Evolutionary conservation across 2,888 invertebrate genomes (phyloP), one percentile per base, ranked within the genome.

Genomic region (Ormyrus thymus): DNA sequence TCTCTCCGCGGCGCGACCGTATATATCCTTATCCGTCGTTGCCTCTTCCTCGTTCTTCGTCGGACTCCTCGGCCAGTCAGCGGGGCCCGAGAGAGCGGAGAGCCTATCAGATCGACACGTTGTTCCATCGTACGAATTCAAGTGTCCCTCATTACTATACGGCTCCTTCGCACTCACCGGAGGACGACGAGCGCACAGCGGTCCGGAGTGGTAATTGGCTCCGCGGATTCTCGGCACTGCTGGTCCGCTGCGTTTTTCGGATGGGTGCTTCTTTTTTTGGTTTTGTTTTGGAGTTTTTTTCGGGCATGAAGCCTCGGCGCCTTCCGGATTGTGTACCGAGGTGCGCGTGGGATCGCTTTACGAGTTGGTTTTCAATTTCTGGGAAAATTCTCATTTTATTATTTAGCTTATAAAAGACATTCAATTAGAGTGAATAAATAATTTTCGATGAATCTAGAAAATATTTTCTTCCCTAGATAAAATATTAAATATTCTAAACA

Each of bases 111-210:
- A 82, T 82, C 80, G 82, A 79, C 80, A 82, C 78, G 70, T 78
- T 82, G 74, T 81, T 79, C 78, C 66, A 80, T 48, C 68, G 73
- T 78, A 76, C 79, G 82, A 81, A 82, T 82, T 82, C 80, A 81
- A 76, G 73, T 81, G 78, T 80, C 74, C 74, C 76, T 79, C 76
- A 76, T 76, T 76, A 79, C 76, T 74, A 78, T 73, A 78, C 74
- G 68, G 64, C 73, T 48, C 13, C 72, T 70, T 72, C 79, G 61
- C 69, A 71, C 79, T 69, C 72, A 10, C 11, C 46, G 50, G 29
- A 15, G 56, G 58, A n/a, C 71, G 71, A 46, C 70, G 53, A 45
- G 72, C 11, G 10, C 45, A 8, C 10, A 4, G 29, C 3, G 29
- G 29, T 4, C 29, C 50, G 9, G 46, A 72, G 51, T 65, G 69